A percentile compares a stretch with the other conserved stretches of the same genome.
phyloP scores from a whole-genome alignment of 1,140 invertebrate species.

The Zaprionus africanus region DNA sequence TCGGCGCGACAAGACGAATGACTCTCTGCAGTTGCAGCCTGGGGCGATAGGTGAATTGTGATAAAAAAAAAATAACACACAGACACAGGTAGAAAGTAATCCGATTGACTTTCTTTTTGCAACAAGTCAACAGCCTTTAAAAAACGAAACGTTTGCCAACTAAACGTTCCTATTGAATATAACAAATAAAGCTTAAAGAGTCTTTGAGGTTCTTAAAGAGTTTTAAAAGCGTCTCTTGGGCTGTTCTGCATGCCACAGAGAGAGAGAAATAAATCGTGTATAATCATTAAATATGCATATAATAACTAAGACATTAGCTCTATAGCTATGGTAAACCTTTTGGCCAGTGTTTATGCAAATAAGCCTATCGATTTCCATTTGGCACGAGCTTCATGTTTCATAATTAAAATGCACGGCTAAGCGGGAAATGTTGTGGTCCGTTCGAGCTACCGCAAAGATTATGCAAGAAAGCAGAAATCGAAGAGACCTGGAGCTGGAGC shows the following conservation, averaged over 20 bases:
- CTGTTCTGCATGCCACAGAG: background rate
- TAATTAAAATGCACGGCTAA: slow-evolving; percentile 65
- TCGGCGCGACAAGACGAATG: slow-evolving; percentile 65
- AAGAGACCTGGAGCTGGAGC: slow-evolving; percentile 35
- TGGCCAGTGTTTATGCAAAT: slow-evolving; percentile 64
- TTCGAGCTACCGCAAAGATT: slow-evolving; percentile 69
- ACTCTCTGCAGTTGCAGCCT: slow-evolving; percentile 40
- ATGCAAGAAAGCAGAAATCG: slow-evolving; percentile 51
- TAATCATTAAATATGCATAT: slow-evolving; percentile 1
- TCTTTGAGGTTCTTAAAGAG: background rate
- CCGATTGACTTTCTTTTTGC: slow-evolving; percentile 63
- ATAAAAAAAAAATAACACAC: slow-evolving; percentile 38
- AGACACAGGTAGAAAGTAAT: slow-evolving; percentile 56
- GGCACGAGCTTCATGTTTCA: slow-evolving; percentile 68
- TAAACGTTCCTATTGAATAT: slow-evolving; percentile 13
- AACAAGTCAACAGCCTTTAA: slow-evolving; percentile 38
- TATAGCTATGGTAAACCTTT: slow-evolving; percentile 18
- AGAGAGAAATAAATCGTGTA: background rate
- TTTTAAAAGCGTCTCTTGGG: background rate
- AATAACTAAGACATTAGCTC: slow-evolving; percentile 12
- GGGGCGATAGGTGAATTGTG: slow-evolving; percentile 60
- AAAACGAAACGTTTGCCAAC: background rate
- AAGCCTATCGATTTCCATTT: slow-evolving; percentile 61
- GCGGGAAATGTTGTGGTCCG: slow-evolving; percentile 63
- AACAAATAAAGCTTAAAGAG: slow-evolving; percentile 16